phyloP scores from a whole-genome alignment of 2,888 invertebrate genomes.

The Limenitis camilla region DNA sequence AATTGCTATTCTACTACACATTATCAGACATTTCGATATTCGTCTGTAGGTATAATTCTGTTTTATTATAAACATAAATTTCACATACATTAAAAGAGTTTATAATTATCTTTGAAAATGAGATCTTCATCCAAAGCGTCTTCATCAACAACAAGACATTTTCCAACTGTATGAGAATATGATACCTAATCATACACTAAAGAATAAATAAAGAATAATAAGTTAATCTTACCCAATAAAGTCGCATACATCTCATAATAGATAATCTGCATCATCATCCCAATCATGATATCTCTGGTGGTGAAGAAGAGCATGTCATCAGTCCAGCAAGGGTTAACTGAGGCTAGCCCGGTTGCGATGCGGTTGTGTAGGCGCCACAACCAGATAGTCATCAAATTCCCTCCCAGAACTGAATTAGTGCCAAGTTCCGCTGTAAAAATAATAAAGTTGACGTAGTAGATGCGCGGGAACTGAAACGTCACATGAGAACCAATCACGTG shows the following conservation, averaged over 20 bases:
- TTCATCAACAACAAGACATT: too few relatives aligned
- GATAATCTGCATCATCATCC: constrained; percentile 32
- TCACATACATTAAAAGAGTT: too few relatives aligned
- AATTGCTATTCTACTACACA: too few relatives aligned
- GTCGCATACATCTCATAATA: constrained; percentile 35
- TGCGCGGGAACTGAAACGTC: too few relatives aligned
- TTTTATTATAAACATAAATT: too few relatives aligned
- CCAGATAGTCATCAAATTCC: constrained; percentile 34
- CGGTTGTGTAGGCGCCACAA: constrained; percentile 42
- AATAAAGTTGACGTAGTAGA: not conserved
- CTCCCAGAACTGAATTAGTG: constrained; percentile 27
- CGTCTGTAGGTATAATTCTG: too few relatives aligned
- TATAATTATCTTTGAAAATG: too few relatives aligned
- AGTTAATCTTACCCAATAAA: constrained; percentile 33
- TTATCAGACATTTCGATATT: too few relatives aligned
- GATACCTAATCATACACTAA: not conserved
- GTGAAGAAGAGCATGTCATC: constrained; percentile 37
- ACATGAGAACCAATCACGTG: too few relatives aligned
- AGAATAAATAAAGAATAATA: too few relatives aligned
- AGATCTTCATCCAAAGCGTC: too few relatives aligned
- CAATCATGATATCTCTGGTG: constrained; percentile 41
- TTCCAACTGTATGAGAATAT: too few relatives aligned
- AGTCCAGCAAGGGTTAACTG: constrained; percentile 40
- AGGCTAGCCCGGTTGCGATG: constrained; percentile 31
- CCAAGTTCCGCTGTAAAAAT: constrained; percentile 27